phyloP scores from a whole-genome alignment of 2,797 vertebrate genomes.

The Steatocranus sp. region DNA sequence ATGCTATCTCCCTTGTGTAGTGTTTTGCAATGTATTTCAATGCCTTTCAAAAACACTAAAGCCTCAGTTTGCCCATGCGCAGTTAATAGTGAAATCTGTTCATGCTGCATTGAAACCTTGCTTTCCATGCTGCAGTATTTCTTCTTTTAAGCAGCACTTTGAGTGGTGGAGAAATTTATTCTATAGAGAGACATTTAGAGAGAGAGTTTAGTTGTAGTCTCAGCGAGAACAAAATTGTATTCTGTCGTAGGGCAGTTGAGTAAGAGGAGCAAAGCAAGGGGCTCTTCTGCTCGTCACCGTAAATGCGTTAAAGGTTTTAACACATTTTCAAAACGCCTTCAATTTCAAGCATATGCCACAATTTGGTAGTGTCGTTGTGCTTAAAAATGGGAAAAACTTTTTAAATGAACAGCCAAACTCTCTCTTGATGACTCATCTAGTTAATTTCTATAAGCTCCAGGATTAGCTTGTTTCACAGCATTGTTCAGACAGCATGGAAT shows the following conservation, averaged over 20 bases:
- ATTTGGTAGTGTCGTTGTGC: background rate
- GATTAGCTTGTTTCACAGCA: conserved; percentile 52
- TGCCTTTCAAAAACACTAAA: conserved; percentile 51
- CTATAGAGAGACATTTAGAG: conserved; percentile 39
- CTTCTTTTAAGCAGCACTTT: conserved; percentile 27
- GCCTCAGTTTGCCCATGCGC: conserved; percentile 58
- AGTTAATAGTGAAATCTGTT: conserved; percentile 48
- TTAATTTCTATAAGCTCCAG: conserved; percentile 10
- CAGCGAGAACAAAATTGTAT: background rate
- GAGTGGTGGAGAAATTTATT: conserved; percentile 29
- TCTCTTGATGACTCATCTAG: conserved; percentile 41
- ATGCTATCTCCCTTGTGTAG: conserved; percentile 19
- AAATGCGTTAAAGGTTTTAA: background rate
- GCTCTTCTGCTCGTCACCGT: background rate
- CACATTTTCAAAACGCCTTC: background rate
- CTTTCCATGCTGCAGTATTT: conserved; percentile 64
- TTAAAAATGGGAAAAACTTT: background rate
- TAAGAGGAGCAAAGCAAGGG: background rate
- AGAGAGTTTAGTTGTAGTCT: conserved; percentile 57
- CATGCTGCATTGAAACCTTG: conserved; percentile 77
- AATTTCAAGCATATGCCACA: background rate
- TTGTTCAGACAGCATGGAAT: conserved; percentile 68
- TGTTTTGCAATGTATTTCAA: conserved; percentile 60
- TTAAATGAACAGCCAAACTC: conserved; percentile 46
- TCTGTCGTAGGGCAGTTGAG: background rate